These are phyloP conservation scores for Zophobas atratus DNA, from an alignment of 1,140 invertebrate species.

Conservation along the genomic window DNA sequence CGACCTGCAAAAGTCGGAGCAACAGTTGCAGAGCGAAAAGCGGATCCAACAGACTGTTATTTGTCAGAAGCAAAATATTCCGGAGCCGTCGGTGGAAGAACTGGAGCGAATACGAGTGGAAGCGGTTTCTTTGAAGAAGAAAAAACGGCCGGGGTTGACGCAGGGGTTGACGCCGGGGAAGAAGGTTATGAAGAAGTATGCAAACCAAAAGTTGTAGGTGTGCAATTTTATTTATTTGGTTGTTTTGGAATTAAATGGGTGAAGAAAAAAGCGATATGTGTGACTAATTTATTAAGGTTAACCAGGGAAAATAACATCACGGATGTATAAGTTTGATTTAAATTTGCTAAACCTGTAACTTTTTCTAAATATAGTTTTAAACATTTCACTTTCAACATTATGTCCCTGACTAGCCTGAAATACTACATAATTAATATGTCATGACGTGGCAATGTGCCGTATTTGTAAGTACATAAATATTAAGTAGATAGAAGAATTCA, in stretches of 20 bases:
- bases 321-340: no score
- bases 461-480: slow-evolving; percentile 2
- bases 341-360: no score
- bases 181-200: slow-evolving; percentile 86
- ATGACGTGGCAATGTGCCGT: neutral
- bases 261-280: neutral
- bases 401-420: neutral
- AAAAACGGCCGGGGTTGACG: slow-evolving; percentile 84
- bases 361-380: no score
- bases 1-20: slow-evolving; percentile 77
- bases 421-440: neutral
- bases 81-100: slow-evolving; percentile 59
- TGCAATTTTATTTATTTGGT: neutral
- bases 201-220: slow-evolving; percentile 56
- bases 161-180: slow-evolving; percentile 87
- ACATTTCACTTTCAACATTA: neutral
- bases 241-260: slow-evolving; percentile 20
- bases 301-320: neutral
- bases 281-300: slow-evolving; percentile 26
- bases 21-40: slow-evolving; percentile 73
- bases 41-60: slow-evolving; percentile 70
- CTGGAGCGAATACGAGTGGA: slow-evolving; percentile 71
- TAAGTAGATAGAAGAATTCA: slow-evolving; percentile 22
- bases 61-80: slow-evolving; percentile 67
- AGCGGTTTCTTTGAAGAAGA: slow-evolving; percentile 72